Evolutionary conservation across 2,113 vertebrate genomes (phyloP).

Genomic region (Edolisoma coerulescens): DNA sequence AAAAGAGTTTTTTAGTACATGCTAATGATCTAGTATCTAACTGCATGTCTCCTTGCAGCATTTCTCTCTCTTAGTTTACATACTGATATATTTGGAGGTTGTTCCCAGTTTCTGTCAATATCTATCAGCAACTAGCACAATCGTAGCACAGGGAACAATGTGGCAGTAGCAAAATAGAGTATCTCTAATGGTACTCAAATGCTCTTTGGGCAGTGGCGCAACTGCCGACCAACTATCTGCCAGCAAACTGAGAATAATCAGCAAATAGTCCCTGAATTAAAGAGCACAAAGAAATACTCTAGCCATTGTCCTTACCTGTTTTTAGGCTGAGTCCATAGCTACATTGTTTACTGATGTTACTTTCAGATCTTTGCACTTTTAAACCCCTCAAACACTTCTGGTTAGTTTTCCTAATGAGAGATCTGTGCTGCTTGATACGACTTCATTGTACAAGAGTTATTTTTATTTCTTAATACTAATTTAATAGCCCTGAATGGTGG

Average conservation of each 20-base stretch:
- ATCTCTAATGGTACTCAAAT: neutral
- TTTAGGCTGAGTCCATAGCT: neutral
- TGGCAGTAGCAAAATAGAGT: neutral
- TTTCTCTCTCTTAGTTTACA: neutral
- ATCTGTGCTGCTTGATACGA: neutral
- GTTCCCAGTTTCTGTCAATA: neutral
- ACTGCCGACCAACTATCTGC: neutral
- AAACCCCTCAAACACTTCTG: neutral
- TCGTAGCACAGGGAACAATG: neutral
- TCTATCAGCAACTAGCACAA: neutral
- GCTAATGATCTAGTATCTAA: neutral
- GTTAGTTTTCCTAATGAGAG: neutral
- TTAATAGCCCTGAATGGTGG: neutral
- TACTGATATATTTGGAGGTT: neutral
- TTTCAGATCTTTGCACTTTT: neutral
- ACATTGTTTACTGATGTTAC: neutral
- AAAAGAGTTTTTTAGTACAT: neutral
- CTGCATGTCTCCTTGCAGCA: neutral
- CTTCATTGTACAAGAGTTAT: neutral
- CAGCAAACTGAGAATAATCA: neutral
- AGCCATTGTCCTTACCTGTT: neutral
- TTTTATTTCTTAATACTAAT: neutral
- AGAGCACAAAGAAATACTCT: neutral
- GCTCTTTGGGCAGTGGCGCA: neutral
- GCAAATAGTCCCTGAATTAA: neutral